Percentiles rank a stretch among this genome's conserved stretches.
phyloP scores from a whole-genome alignment of 2,113 vertebrate genomes.

The Gavia stellata region DNA sequence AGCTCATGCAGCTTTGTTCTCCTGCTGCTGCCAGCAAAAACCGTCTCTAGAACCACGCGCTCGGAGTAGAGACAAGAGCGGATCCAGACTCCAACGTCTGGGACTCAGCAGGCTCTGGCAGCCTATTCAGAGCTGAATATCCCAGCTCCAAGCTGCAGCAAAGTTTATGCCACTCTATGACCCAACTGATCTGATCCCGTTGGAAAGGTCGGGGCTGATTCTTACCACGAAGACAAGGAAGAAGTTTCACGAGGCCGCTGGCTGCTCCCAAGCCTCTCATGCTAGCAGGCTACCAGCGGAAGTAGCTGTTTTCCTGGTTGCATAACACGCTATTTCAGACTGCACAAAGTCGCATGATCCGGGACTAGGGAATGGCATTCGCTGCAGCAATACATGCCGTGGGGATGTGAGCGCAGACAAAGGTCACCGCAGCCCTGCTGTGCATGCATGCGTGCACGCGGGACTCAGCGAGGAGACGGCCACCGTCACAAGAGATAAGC shows the following conservation, averaged over 20 bases:
- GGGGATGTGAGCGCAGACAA: background rate
- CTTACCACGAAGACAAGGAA: background rate
- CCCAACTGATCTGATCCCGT: background rate
- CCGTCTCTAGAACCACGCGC: background rate
- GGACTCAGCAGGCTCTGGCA: background rate
- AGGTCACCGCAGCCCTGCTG: background rate
- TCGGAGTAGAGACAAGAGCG: background rate
- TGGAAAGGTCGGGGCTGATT: background rate
- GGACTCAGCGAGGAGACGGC: background rate
- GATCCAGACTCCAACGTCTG: background rate
- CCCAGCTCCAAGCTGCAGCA: background rate
- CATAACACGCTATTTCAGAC: background rate
- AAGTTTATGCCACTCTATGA: background rate
- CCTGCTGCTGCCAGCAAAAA: background rate
- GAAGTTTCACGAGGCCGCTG: background rate
- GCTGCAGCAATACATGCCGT: background rate
- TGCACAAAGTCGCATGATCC: background rate
- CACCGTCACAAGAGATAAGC: background rate
- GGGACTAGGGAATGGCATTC: rapidly evolving
- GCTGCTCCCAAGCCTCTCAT: background rate
- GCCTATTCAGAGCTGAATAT: background rate
- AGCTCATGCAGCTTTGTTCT: background rate
- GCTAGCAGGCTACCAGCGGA: background rate
- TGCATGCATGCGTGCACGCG: background rate
- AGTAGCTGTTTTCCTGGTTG: background rate